Evolutionary conservation across 2,888 invertebrate species (phyloP).

Genomic region (Caenorhabditis sp.): DNA sequence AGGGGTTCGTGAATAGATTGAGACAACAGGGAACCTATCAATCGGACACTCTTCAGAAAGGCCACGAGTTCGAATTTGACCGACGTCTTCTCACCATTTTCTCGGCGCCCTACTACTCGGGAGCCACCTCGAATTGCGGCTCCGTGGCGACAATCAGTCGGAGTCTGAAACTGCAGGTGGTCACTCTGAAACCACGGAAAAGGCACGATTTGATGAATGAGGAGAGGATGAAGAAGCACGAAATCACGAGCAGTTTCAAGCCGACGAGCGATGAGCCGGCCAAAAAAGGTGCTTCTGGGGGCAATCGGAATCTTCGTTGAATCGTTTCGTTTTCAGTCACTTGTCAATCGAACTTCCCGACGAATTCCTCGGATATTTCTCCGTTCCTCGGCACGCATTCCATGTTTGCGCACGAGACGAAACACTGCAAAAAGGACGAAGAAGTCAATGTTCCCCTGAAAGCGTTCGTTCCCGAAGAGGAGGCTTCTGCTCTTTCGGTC

Average conservation of each 20-base stretch:
- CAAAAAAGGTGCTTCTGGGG: constrained; percentile 5
- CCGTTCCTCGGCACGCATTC: constrained; percentile 5
- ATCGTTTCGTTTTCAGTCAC: constrained; percentile 3
- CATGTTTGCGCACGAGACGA: constrained; percentile 36
- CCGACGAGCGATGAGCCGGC: constrained; percentile 8
- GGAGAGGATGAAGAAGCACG: too few relatives aligned
- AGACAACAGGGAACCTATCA: neutral
- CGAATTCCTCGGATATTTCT: neutral
- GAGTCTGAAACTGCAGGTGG: constrained; percentile 40
- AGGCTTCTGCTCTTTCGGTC: constrained; percentile 1
- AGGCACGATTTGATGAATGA: neutral
- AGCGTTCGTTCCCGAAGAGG: neutral
- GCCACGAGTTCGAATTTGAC: constrained; percentile 67
- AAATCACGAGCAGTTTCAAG: too few relatives aligned
- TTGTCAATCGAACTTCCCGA: constrained; percentile 17
- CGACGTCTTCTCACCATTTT: constrained; percentile 70
- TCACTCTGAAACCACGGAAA: constrained; percentile 38
- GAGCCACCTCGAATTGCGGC: constrained; percentile 64
- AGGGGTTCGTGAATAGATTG: constrained; percentile 5
- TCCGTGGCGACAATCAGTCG: constrained; percentile 59
- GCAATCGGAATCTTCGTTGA: neutral
- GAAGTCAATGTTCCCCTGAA: neutral
- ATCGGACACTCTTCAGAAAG: constrained; percentile 47
- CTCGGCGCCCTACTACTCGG: constrained; percentile 74
- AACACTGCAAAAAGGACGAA: constrained; percentile 21